phyloP scores from a whole-genome alignment of 2,113 vertebrate species.

The Brachyhypopomus gauderio region DNA sequence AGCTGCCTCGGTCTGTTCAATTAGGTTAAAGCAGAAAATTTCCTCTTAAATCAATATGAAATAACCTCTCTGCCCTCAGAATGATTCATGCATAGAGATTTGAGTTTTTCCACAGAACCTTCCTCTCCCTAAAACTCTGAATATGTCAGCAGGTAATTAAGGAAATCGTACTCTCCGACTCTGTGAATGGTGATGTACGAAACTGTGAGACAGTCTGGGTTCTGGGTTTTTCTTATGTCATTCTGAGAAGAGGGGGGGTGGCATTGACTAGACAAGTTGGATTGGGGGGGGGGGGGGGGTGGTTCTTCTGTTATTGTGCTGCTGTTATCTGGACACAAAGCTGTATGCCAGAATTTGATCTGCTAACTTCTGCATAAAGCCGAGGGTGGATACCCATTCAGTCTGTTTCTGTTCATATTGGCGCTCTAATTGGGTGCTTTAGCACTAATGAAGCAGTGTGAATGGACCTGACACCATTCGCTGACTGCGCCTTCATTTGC shows the following conservation, averaged over 20 bases:
- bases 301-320: slow-evolving; percentile 19
- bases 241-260: slow-evolving; percentile 24
- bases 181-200: slow-evolving; percentile 28
- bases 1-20: background rate
- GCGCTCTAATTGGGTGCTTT: slow-evolving; percentile 65
- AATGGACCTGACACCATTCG: slow-evolving; percentile 57
- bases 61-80: background rate
- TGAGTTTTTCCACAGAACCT: background rate
- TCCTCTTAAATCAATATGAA: slow-evolving; percentile 1
- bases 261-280: background rate
- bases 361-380: slow-evolving; percentile 62
- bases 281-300: slow-evolving; percentile 15
- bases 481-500: slow-evolving; percentile 60
- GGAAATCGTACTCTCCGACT: slow-evolving; percentile 15
- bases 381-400: slow-evolving; percentile 38
- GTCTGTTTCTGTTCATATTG: slow-evolving; percentile 50
- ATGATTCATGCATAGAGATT: slow-evolving; percentile 13
- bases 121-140: background rate
- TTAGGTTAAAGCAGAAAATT: background rate
- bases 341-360: slow-evolving; percentile 44
- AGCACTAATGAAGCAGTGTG: slow-evolving; percentile 68
- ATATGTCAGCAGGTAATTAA: slow-evolving; percentile 27
- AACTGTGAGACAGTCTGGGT: background rate
- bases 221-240: background rate
- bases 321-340: slow-evolving; percentile 47